Evolutionary conservation across 2,797 vertebrate species (phyloP), one percentile per base, ranked within the genome.

Genomic region (Peromyscus eremicus): DNA sequence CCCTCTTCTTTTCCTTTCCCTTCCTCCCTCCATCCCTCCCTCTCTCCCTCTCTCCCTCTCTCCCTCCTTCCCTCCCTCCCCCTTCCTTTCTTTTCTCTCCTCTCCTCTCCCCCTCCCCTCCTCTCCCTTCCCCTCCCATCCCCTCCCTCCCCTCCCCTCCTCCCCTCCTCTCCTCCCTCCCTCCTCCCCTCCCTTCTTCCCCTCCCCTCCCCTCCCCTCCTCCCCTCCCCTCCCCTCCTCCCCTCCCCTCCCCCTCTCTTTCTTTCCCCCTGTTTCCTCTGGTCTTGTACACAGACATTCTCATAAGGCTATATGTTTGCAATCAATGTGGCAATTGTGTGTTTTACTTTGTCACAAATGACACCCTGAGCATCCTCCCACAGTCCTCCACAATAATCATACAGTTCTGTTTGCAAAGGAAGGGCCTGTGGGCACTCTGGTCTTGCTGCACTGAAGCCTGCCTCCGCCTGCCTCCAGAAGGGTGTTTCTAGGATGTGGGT

Each of bases 271-370:
- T 66, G 43, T 21, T 32, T 27, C 14, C 43, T 68, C 46, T 25
- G 16, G 34, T 43, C 46, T 76, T 4, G 12, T 27, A 34, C 77
- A 57, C 88, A 70, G 75, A n/a, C 52, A 25, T 83, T 83, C 43
- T 21, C 64, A 6, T 14, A 12, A 75, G 73, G 73, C 64, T 73
- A 37, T 62, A 52, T 27, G 21, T 75, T 95, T 92, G 43, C 7
- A 71, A 32, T 68, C 93, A 46, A 1, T 81, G 75, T 49, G 79
- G 75, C 68, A 34, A 40, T 60, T 83, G 64, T 46, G 0, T 71
- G 52, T 70, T 84, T 76, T 49, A 32, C 93, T 96, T 73, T 95
- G 88, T 79, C 37, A 57, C 81, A 93, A 96, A 60, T 86, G 62
- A 77, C 64, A 66, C 71, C 88, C 34, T 52, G 14, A 86, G 88